Base-by-base conservation (phyloP, 2,888 invertebrate species). In the Caenorhabditis sp. region DNA sequence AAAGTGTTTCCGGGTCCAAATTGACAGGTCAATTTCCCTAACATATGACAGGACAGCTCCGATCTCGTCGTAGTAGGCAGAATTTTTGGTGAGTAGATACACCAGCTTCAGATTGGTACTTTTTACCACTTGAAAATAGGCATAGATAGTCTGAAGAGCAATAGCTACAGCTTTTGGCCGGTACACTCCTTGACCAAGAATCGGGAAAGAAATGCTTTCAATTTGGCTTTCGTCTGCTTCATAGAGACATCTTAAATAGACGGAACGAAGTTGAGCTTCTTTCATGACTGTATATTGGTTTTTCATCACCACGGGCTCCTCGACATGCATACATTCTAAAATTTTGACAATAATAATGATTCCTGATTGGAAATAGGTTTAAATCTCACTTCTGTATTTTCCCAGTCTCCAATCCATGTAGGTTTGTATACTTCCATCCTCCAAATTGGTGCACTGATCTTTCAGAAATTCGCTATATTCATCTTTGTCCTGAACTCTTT, bases 11-110 rank as follows among this genome's bases (percentile, higher is more conserved):
- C 44, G 44, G 3, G 26, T 47, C 64, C 64, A 64, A n/a, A 19
- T 14, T 4, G 44, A 44, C 16, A 64, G 19, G n/a, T 64, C 64
- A 14, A 64, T 44, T 24, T 64, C 64, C 28, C 64, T 16, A 28
- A 64, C n/a, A 19, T 28, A 64, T 6, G 22, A 22, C 5, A 64
- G 14, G n/a, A 8, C 1, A 2, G 47, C 16, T 16, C 64, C 44
- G n/a, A 64, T 28, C 8, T 12, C 7, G 5, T 64, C 49, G 16
- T 64, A 64, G 28, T 31, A 14, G 7, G 16, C 6, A 10, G 35
- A 7, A 35, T 31, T 59, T 8, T n/a, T 28, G 12, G 58, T 59
- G 2, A 31, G 0, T 16, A 59, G 5, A 26, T 64, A 64, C 0
- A 64, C 24, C 28, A 64, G n/a, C 7, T 64, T 47, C 16, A 64